Percentiles rank a stretch among this genome's conserved stretches.
Evolutionary conservation across 2,888 invertebrate species (phyloP).

Genomic region (Orchesella flavescens): DNA sequence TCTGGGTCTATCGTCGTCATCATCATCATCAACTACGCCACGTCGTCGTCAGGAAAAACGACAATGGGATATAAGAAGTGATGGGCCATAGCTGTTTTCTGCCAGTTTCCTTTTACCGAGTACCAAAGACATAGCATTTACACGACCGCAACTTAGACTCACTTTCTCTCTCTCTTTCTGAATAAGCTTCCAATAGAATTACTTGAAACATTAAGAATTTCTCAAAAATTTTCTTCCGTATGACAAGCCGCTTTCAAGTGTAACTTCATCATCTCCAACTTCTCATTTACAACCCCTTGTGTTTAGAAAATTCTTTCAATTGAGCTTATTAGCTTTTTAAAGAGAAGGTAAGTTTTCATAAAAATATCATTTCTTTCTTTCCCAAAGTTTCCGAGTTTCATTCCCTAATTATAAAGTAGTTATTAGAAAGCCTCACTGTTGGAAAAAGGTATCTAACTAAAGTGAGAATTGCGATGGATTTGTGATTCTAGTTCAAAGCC

Average conservation of each 20-base stretch:
- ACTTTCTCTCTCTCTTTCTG: not conserved
- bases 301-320: not conserved
- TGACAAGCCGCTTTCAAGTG: not conserved
- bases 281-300: constrained; percentile 25
- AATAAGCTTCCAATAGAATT: not conserved
- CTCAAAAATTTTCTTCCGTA: constrained; percentile 5
- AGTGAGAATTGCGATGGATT: too few species aligned
- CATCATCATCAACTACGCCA: constrained; percentile 26
- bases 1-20: constrained; percentile 48
- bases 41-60: constrained; percentile 50
- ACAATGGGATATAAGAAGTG: constrained; percentile 63
- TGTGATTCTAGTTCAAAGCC: too few species aligned
- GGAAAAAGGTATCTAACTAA: too few species aligned
- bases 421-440: not conserved
- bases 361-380: not conserved
- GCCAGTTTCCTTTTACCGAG: constrained; percentile 59
- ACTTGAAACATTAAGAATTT: not conserved
- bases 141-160: not conserved
- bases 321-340: constrained; percentile 21
- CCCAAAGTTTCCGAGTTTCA: too few species aligned
- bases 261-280: not conserved
- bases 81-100: constrained; percentile 46
- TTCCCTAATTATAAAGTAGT: not conserved
- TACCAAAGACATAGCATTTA: constrained; percentile 38
- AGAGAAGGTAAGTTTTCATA: constrained; percentile 7